Conservation (phyloP, 2,888 invertebrate species). For the Acrobasis repandana region DNA sequence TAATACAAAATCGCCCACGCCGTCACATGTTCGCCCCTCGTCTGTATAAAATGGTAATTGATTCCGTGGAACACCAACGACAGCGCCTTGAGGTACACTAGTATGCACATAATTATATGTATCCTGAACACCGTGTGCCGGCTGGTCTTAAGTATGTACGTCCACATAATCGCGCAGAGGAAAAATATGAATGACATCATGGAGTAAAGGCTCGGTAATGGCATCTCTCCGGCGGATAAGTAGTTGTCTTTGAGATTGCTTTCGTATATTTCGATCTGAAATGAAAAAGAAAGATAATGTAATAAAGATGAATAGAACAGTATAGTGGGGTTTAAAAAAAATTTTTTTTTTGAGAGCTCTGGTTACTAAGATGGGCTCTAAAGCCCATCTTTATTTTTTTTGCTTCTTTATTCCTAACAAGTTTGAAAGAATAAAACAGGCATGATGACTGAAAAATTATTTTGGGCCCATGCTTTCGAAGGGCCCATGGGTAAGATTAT, state of each 20-base stretch:
- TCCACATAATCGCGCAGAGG: constrained; percentile 95
- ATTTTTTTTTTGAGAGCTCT: too few relatives aligned
- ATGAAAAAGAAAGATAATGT: constrained; percentile 19
- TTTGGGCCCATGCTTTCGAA: too few relatives aligned
- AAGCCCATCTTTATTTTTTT: too few relatives aligned
- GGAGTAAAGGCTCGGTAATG: constrained; percentile 95
- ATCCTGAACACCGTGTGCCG: constrained; percentile 95
- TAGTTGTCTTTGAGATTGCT: constrained; percentile 92
- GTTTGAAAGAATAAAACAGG: too few relatives aligned
- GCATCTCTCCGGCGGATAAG: constrained; percentile 98
- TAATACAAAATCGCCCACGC: constrained; percentile 99
- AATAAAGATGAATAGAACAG: too few relatives aligned
- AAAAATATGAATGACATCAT: constrained; percentile 96
- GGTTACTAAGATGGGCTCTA: too few relatives aligned
- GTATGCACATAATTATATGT: constrained; percentile 97
- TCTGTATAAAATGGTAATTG: constrained; percentile 96
- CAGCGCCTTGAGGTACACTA: constrained; percentile 95
- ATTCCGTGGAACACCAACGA: constrained; percentile 97
- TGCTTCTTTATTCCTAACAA: too few relatives aligned
- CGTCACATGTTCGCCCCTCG: constrained; percentile 95
- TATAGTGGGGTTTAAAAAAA: too few relatives aligned
- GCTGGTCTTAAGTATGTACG: constrained; percentile 92
- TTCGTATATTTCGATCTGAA: constrained; percentile 93
- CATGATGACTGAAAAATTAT: too few relatives aligned
- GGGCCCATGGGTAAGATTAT: too few relatives aligned